Base-by-base conservation (phyloP, 2,888 invertebrate species). In the Andrena haemorrhoa region DNA sequence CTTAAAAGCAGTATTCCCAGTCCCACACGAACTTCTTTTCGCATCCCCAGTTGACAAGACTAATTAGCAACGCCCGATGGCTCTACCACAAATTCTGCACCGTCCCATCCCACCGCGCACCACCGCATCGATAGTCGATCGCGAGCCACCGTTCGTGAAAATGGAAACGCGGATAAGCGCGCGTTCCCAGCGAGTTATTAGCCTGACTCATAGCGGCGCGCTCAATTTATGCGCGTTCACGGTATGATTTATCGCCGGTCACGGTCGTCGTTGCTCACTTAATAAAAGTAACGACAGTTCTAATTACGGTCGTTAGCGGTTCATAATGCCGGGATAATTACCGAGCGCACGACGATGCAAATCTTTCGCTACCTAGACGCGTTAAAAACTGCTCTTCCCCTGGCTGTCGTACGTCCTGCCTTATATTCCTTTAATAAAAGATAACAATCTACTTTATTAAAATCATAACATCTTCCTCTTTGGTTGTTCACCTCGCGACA, bases 221-320 rank as follows among this genome's bases (percentile, higher is more conserved):
- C 1, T 49, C 80, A 79, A 79, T 79, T 79, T 79, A 79, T 79
- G 47, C 79, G 58, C 71, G 79, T 60, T 65, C 79, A 31, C 31
- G 71, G 58, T 79, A 79, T 79, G 80, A 79, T 79, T 79, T 79
- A 79, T 79, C 79, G 71, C 56, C 70, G 56, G 79, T 79, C 71
- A 79, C 80, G 79, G 79, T 58, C 49, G 47, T 79, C 69, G 79
- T 70, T 79, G 58, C 71, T 47, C 79, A 16, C 79, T 79, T 79
- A 79, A 79, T 79, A 79, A 79, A 79, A 79, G 79, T 79, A 79
- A 79, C 79, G 79, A 79, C 79, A 79, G 79, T 79, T 79, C 79
- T 79, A 79, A 79, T 79, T 79, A 79, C 71, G 65, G 70, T 79
- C 79, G 79, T 79, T 79, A 79, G 79, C 64, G 71, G 79, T 26